A percentile compares a stretch with the other conserved stretches of the same genome.
These are phyloP conservation scores for Beaufortia kweichowensis DNA, from an alignment of 2,113 vertebrate species.

Conservation along the genomic window DNA sequence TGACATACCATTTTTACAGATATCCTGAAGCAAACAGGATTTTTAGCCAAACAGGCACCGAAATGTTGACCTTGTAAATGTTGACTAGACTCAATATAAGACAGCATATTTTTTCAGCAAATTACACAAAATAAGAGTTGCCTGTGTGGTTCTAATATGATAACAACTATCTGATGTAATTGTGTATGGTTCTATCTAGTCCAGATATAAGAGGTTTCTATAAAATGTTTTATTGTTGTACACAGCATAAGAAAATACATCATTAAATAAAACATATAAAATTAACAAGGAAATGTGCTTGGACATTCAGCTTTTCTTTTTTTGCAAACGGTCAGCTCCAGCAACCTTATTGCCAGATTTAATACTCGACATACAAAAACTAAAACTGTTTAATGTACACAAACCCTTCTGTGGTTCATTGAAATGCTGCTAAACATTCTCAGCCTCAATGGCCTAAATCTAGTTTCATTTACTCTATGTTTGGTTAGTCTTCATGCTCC, in stretches of 20 bases:
- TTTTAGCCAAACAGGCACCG: conserved; percentile 14
- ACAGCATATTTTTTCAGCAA: not conserved
- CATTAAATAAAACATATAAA: conserved; percentile 45
- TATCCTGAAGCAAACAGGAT: not conserved
- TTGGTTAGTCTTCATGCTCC: not conserved
- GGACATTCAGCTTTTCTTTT: conserved; percentile 29
- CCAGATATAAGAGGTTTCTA: not conserved
- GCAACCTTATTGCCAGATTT: conserved; percentile 5
- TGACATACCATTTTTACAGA: conserved; percentile 29
- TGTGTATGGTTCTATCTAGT: not conserved
- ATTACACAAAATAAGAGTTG: not conserved
- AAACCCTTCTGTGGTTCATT: not conserved
- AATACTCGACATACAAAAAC: not conserved
- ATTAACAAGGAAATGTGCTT: conserved; percentile 20
- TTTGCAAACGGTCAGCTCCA: not conserved
- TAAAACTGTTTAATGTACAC: not conserved
- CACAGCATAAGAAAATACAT: conserved; percentile 45
- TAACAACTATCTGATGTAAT: not conserved
- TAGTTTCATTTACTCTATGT: not conserved
- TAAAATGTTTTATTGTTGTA: conserved; percentile 53
- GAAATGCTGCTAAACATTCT: conserved; percentile 3
- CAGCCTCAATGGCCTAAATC: not conserved
- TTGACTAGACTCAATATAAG: not conserved
- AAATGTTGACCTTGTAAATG: conserved; percentile 33
- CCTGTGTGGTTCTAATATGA: not conserved